Percentiles rank a stretch among this genome's conserved stretches.
These are phyloP conservation scores for Sebastes aleutianus DNA, from an alignment of 2,797 vertebrate species.

Conservation along the genomic window DNA sequence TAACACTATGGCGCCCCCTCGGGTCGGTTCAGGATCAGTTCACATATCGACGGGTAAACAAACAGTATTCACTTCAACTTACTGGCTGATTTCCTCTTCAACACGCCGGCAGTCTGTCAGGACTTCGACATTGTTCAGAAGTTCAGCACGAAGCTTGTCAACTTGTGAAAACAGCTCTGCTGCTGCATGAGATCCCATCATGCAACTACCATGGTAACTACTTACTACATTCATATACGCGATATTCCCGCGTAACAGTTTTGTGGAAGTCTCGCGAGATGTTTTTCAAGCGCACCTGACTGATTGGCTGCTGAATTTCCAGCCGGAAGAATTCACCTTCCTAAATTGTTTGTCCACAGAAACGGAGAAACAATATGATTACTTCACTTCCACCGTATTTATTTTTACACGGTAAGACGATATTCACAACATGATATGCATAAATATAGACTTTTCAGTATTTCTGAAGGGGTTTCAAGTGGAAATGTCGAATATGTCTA, in stretches of 20 bases:
- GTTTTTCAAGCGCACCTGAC: background rate
- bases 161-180: constrained; percentile 49
- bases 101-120: background rate
- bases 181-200: background rate
- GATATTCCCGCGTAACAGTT: background rate
- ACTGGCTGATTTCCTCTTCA: constrained; percentile 52
- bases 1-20: no score
- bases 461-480: background rate
- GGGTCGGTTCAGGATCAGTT: no score
- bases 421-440: background rate
- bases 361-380: background rate
- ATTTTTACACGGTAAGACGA: background rate
- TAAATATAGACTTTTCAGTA: background rate
- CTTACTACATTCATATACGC: background rate
- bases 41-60: no score
- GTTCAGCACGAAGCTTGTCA: constrained; percentile 49
- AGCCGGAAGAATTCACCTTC: background rate
- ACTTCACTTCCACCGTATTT: background rate
- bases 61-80: background rate
- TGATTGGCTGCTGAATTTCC: background rate
- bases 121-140: constrained; percentile 9
- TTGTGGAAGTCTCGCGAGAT: constrained; percentile 3
- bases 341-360: background rate
- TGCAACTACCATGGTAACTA: no score
- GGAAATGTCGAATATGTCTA: background rate